Conservation (phyloP, 2,113 vertebrate species). For the Rattus norvegicus region DNA sequence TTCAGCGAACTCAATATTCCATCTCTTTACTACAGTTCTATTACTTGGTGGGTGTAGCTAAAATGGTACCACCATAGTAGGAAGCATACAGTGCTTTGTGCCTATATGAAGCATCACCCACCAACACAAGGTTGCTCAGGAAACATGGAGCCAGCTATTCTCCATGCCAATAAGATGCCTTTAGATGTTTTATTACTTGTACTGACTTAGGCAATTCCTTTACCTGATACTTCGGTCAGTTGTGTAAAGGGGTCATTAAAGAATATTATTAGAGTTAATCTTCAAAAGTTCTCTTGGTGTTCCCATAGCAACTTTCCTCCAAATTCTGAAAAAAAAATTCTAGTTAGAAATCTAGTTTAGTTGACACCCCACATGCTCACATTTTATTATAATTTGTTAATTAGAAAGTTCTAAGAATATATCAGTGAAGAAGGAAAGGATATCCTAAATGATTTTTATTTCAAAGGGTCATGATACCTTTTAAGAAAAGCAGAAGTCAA, state of each 20-base stretch:
- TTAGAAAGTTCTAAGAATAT: slow-evolving; percentile 40
- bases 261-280: slow-evolving; percentile 61
- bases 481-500: slow-evolving; percentile 33
- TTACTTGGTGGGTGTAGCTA: background rate
- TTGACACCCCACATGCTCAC: slow-evolving; percentile 25
- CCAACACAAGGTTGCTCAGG: background rate
- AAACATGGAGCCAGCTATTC: background rate
- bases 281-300: slow-evolving; percentile 46
- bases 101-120: background rate
- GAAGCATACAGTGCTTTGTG: background rate
- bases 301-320: slow-evolving; percentile 44
- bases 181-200: slow-evolving; percentile 36
- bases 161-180: background rate
- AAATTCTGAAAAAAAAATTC: slow-evolving; percentile 44
- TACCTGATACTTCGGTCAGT: slow-evolving; percentile 42
- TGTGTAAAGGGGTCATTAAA: slow-evolving; percentile 69
- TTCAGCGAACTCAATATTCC: slow-evolving; percentile 17
- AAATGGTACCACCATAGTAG: background rate
- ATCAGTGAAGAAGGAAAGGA: slow-evolving; percentile 19
- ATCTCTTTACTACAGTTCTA: background rate
- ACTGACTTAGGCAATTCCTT: slow-evolving; percentile 25
- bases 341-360: slow-evolving; percentile 42
- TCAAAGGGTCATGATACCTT: slow-evolving; percentile 8
- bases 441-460: slow-evolving; percentile 30
- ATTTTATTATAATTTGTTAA: slow-evolving; percentile 43